Percentiles rank a stretch among this genome's conserved stretches.
Evolutionary conservation across 2,113 vertebrate species (phyloP).

Genomic region (Synodontis membranacea): DNA sequence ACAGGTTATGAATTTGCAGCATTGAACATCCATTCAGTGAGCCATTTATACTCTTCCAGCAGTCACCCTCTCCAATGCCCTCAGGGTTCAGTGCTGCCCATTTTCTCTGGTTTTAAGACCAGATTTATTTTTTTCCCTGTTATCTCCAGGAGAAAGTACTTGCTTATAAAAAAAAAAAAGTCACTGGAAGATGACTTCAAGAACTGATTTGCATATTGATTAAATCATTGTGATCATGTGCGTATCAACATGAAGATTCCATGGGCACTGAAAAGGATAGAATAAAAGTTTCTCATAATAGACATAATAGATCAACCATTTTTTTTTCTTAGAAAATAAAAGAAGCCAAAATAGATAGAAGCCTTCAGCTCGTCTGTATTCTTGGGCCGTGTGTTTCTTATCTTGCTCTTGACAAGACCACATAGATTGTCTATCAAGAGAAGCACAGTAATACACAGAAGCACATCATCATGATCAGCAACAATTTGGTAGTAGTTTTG

Average conservation of each 20-base stretch:
- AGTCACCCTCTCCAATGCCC: conserved; percentile 32
- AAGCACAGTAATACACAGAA: no score
- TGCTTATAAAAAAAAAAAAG: background rate
- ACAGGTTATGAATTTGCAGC: conserved; percentile 63
- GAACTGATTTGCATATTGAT: background rate
- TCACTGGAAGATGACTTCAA: background rate
- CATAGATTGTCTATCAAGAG: no score
- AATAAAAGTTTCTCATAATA: background rate
- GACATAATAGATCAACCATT: background rate
- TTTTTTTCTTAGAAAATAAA: no score
- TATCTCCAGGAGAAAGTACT: background rate
- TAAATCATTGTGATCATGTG: background rate
- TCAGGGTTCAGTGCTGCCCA: background rate
- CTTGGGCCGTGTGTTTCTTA: no score
- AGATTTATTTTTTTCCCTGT: background rate
- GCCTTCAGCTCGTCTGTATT: no score
- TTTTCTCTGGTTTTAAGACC: background rate
- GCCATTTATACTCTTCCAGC: conserved; percentile 56
- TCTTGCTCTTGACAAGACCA: no score
- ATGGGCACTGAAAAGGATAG: background rate
- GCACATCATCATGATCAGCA: no score
- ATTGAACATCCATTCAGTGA: conserved; percentile 59
- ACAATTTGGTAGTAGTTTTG: no score
- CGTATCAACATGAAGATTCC: background rate
- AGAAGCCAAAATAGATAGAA: no score